Percentiles rank a stretch among this genome's conserved stretches.
Conservation (phyloP, 2,888 invertebrate genomes). For the Agrotis exclamationis region DNA sequence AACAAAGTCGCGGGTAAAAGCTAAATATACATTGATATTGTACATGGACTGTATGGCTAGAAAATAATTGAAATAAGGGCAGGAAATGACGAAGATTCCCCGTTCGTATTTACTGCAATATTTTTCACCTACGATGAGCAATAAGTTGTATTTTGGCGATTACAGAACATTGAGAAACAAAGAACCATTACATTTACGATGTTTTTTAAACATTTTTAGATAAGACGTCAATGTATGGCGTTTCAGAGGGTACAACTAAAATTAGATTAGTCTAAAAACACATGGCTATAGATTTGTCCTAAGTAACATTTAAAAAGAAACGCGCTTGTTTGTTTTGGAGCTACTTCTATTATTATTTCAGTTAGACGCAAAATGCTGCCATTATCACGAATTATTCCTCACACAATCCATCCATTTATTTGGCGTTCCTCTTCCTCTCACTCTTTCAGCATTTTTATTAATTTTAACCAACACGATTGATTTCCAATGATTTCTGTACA, state of each 20-base stretch:
- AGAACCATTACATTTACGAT: slow-evolving; percentile 9
- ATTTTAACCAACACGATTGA: too few relatives aligned
- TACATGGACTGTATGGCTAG: not conserved
- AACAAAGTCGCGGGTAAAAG: not conserved
- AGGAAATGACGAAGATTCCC: too few relatives aligned
- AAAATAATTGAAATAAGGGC: too few relatives aligned
- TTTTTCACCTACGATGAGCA: not conserved
- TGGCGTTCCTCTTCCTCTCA: too few relatives aligned
- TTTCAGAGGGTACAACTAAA: not conserved
- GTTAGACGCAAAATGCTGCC: too few relatives aligned
- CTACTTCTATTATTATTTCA: too few relatives aligned
- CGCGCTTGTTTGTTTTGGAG: too few relatives aligned
- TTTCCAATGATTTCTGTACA: too few relatives aligned
- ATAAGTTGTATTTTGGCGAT: not conserved
- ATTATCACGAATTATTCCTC: not conserved
- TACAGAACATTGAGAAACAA: slow-evolving; percentile 5
- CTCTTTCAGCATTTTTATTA: not conserved
- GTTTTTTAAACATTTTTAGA: slow-evolving; percentile 3
- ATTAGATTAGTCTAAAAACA: not conserved
- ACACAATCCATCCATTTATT: not conserved
- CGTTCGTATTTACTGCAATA: not conserved
- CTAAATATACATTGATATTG: not conserved
- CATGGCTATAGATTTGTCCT: not conserved
- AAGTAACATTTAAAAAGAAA: too few relatives aligned
- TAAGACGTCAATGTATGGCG: not conserved